phyloP scores from a whole-genome alignment of 2,888 invertebrate genomes.

The Eledone cirrhosa region DNA sequence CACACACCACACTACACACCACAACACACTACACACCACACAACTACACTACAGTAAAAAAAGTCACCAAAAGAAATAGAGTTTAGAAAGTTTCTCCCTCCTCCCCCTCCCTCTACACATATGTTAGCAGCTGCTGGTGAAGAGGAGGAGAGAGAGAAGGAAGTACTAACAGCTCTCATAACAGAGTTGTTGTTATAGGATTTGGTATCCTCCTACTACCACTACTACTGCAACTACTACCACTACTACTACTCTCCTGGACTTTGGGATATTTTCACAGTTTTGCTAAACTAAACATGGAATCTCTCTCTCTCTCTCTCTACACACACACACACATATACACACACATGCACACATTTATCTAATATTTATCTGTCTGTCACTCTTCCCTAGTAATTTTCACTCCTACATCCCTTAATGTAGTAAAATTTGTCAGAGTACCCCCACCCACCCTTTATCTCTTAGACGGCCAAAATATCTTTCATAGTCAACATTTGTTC shows the following conservation, averaged over 20 bases:
- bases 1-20: too few relatives aligned
- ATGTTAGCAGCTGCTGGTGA: slow-evolving; percentile 5
- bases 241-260: background rate
- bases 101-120: background rate
- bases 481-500: too few relatives aligned
- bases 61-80: too few relatives aligned
- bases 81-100: too few relatives aligned
- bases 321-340: background rate
- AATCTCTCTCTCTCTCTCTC: background rate
- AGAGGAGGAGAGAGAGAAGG: background rate
- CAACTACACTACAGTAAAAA: too few relatives aligned
- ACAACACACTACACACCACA: too few relatives aligned
- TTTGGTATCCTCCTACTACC: slow-evolving; percentile 8
- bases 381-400: background rate
- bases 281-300: slow-evolving; percentile 22
- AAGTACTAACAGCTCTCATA: background rate
- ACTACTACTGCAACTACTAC: too few relatives aligned
- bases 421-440: too few relatives aligned
- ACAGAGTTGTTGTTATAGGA: slow-evolving; percentile 23
- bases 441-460: too few relatives aligned
- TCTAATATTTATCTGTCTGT: background rate
- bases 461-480: too few relatives aligned
- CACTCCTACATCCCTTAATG: background rate
- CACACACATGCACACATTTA: background rate
- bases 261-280: slow-evolving; percentile 11